Conservation (phyloP, 2,113 vertebrate genomes). For the Cryptotis parvus region DNA sequence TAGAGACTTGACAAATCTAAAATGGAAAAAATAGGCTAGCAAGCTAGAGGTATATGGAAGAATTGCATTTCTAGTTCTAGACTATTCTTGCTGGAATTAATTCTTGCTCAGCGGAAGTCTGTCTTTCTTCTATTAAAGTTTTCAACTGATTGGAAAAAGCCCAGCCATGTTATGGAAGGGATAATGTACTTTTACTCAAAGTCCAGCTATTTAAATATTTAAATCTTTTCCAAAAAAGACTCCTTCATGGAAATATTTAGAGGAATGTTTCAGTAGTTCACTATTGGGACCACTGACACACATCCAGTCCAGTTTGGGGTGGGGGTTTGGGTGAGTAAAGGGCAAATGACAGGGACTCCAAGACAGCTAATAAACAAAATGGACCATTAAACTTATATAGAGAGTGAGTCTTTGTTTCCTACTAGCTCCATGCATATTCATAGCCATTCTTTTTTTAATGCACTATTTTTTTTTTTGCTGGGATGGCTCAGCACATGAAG, state of each 20-base stretch:
- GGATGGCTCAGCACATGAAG: not conserved
- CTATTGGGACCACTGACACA: no score
- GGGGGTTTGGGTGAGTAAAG: no score
- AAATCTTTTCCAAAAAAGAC: not conserved
- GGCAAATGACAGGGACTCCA: no score
- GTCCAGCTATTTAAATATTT: not conserved
- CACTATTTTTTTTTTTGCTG: no score
- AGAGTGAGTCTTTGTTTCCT: no score
- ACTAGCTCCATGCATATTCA: no score
- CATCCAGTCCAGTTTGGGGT: no score
- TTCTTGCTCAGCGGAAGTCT: not conserved
- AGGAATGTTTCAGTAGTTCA: no score
- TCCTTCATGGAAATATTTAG: not conserved
- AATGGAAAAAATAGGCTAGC: not conserved
- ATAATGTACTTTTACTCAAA: constrained; percentile 21
- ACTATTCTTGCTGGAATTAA: not conserved
- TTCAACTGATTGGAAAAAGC: not conserved
- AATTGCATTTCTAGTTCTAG: not conserved
- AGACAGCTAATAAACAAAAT: no score
- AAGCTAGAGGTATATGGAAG: not conserved
- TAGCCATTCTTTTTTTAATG: no score
- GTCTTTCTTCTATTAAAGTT: not conserved
- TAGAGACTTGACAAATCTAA: no score
- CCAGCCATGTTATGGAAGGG: not conserved
- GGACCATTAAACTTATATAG: no score